Evolutionary conservation across 2,797 vertebrate genomes (phyloP).

Genomic region (Takifugu ocellatus): DNA sequence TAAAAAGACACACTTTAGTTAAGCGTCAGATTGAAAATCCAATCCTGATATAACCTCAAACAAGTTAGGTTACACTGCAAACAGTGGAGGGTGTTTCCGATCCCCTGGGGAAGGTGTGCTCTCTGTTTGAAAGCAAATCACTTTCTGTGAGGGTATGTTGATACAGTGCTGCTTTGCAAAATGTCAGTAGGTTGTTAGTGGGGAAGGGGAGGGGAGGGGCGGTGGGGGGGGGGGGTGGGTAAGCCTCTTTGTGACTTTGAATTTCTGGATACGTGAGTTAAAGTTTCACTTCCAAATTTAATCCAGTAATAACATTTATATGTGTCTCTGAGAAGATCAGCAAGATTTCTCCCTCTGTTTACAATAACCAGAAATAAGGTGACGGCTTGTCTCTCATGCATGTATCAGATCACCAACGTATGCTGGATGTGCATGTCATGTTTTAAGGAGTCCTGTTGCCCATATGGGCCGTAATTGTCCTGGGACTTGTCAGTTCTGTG

Average conservation of each 20-base stretch:
- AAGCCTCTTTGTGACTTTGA: not conserved
- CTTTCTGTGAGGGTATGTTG: not conserved
- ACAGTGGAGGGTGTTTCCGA: conserved; percentile 13
- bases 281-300: conserved; percentile 14
- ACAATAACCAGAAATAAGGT: too few relatives aligned
- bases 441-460: conserved; percentile 57
- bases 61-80: conserved; percentile 5
- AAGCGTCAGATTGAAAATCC: conserved; percentile 21
- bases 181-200: conserved; percentile 7
- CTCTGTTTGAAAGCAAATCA: conserved; percentile 14
- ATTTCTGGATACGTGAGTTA: not conserved
- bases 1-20: conserved; percentile 22
- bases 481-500: conserved; percentile 69
- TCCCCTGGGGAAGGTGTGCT: not conserved
- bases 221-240: not conserved
- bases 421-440: conserved; percentile 14
- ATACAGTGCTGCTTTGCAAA: conserved; percentile 4
- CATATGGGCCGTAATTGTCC: conserved; percentile 71
- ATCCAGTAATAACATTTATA: too few relatives aligned
- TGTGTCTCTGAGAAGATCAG: too few relatives aligned
- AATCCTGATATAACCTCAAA: conserved; percentile 1
- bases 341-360: too few relatives aligned
- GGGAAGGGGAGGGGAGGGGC: too few relatives aligned
- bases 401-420: too few relatives aligned
- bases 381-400: too few relatives aligned